phyloP scores from a whole-genome alignment of 1,140 invertebrate genomes.

The Mactra quadrangularis region DNA sequence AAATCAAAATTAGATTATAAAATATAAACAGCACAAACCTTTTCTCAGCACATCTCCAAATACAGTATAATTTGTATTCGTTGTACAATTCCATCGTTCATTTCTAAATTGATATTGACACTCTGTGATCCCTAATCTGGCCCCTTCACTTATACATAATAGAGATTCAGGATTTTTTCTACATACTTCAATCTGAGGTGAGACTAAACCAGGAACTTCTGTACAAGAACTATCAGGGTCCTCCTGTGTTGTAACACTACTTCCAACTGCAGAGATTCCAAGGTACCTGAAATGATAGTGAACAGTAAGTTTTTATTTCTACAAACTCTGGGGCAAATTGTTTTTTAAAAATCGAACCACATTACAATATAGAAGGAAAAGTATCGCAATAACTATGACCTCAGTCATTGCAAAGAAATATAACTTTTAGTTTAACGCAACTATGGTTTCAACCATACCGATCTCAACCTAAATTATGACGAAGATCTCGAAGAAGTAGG shows the following conservation, averaged over 20 bases:
- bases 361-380: neutral
- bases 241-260: constrained; percentile 35
- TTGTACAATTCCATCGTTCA: constrained; percentile 83
- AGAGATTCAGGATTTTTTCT: constrained; percentile 80
- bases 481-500: no score
- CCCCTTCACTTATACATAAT: constrained; percentile 77
- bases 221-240: constrained; percentile 84
- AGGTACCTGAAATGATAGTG: constrained; percentile 84
- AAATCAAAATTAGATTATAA: no score
- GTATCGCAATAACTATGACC: neutral
- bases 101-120: constrained; percentile 81
- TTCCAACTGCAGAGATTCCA: constrained; percentile 84
- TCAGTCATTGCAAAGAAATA: neutral
- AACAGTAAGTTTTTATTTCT: neutral
- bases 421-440: neutral
- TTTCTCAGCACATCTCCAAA: constrained; percentile 93
- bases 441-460: neutral
- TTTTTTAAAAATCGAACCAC: neutral
- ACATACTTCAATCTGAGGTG: constrained; percentile 78
- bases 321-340: neutral
- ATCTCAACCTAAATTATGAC: neutral
- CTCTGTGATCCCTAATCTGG: constrained; percentile 78
- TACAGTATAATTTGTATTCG: constrained; percentile 81
- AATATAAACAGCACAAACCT: no score
- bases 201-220: constrained; percentile 83